Conservation (phyloP, 2,113 vertebrate genomes). For the Pseudorasbora parva region DNA sequence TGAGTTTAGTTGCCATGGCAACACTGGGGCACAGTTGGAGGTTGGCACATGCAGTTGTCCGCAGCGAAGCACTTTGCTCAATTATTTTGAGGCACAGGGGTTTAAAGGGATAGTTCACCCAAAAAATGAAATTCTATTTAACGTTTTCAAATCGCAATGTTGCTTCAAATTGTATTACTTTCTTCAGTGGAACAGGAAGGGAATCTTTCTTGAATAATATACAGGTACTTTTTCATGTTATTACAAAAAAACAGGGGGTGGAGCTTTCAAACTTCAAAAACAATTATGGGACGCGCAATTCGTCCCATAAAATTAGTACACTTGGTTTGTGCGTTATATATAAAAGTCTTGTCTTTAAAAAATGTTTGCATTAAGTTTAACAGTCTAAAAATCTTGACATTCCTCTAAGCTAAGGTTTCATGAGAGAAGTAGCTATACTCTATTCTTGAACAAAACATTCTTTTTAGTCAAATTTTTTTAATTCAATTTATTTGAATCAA, state of each 20-base stretch:
- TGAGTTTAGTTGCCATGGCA: constrained; percentile 23
- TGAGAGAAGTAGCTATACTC: not conserved
- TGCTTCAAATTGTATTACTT: not conserved
- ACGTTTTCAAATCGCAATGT: not conserved
- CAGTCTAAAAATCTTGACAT: not conserved
- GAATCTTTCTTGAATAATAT: not conserved
- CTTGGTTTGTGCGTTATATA: not conserved
- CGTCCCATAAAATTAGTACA: not conserved
- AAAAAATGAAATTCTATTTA: not conserved
- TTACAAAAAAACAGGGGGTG: not conserved
- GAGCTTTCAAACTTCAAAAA: not conserved
- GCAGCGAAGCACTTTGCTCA: not conserved
- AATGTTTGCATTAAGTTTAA: too few species aligned
- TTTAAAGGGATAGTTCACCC: not conserved
- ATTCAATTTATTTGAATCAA: not conserved
- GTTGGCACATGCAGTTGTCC: constrained; percentile 11
- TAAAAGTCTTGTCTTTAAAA: not conserved
- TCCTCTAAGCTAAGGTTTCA: not conserved
- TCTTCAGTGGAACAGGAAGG: not conserved
- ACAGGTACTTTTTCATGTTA: not conserved
- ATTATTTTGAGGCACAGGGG: constrained; percentile 4
- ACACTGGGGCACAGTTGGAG: constrained; percentile 7
- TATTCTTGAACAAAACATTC: not conserved
- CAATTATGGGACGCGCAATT: too few species aligned
- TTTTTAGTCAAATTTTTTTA: not conserved